Base-by-base conservation (phyloP, 2,113 vertebrate genomes). In the Gambusia affinis region DNA sequence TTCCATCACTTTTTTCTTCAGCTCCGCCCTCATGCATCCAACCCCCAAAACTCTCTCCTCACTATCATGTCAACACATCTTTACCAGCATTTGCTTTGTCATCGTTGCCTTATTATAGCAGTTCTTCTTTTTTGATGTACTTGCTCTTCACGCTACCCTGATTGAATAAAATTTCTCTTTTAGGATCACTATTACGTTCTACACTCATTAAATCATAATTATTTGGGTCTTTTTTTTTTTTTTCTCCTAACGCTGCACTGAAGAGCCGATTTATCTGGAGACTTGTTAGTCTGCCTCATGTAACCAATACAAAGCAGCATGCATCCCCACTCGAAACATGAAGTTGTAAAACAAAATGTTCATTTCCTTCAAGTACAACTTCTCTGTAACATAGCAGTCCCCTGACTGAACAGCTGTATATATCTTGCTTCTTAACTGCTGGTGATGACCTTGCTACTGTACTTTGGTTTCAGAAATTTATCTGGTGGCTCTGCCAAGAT, bases 81-180 rank as follows among this genome's bases (percentile, higher is more conserved):
- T 87, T 83, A 86, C 87, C 88, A 91, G 87, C 83, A 82, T 87
- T 87, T 88, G 77, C 83, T 57, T 87, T 92, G 90, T 88, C 51
- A 87, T 92, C 87, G 90, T 95, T 94, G 92, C 93, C 91, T 95
- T 84, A 94, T 88, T 78, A 67, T 83, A 70, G 33, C 80, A 82
- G 78, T 79, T 84, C 84, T 91, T 79, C 76, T 83, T 70, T 86
- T 87, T 85, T 68, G 76, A 84, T 87, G 88, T 85, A 82, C 87
- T 88, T 80, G 78, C 81, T 90, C 81, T 81, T 30, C 37, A 75
- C 85, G 70, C 84, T 63, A 54, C 69, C 68, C 68, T 4, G 0
- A 75, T 67, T 82, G 69, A 68, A 83, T 78, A 79, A 89, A 85
- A 60, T 60, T 71, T 61, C 54, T 75, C 64, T 71, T 88, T 85